Evolutionary conservation across 2,888 invertebrate genomes (phyloP).

Genomic region (Leptarthrus brevirostris): DNA sequence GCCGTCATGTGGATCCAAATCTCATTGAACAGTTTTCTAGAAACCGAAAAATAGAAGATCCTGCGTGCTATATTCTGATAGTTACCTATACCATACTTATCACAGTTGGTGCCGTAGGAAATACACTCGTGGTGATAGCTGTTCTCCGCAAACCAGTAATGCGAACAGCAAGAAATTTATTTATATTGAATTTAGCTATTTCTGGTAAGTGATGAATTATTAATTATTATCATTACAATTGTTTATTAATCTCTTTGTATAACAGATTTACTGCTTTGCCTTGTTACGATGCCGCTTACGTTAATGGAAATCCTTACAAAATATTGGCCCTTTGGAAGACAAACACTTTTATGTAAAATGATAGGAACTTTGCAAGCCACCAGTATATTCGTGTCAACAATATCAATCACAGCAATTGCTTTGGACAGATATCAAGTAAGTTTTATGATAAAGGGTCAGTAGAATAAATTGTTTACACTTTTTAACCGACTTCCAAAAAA

Average conservation of each 20-base stretch:
- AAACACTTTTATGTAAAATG: slow-evolving; percentile 83
- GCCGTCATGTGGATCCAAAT: slow-evolving; percentile 60
- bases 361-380: slow-evolving; percentile 88
- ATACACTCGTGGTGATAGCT: slow-evolving; percentile 83
- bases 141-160: slow-evolving; percentile 87
- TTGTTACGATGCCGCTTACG: slow-evolving; percentile 91
- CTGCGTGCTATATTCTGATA: slow-evolving; percentile 75
- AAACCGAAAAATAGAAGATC: slow-evolving; percentile 79
- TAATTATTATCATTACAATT: background rate
- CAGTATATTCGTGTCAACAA: slow-evolving; percentile 92
- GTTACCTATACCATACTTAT: slow-evolving; percentile 80
- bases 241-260: background rate
- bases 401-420: slow-evolving; percentile 92
- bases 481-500: no score
- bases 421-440: slow-evolving; percentile 83
- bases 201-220: slow-evolving; percentile 66
- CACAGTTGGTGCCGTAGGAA: slow-evolving; percentile 84
- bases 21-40: slow-evolving; percentile 74
- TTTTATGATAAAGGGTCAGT: no score
- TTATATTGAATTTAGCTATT: slow-evolving; percentile 90
- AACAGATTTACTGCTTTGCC: slow-evolving; percentile 82
- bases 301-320: slow-evolving; percentile 86
- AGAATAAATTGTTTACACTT: no score
- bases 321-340: slow-evolving; percentile 84
- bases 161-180: slow-evolving; percentile 92